Evolutionary conservation across 1,140 invertebrate genomes (phyloP), one percentile per base, ranked within the genome.

Genomic region (Dryas iulia): DNA sequence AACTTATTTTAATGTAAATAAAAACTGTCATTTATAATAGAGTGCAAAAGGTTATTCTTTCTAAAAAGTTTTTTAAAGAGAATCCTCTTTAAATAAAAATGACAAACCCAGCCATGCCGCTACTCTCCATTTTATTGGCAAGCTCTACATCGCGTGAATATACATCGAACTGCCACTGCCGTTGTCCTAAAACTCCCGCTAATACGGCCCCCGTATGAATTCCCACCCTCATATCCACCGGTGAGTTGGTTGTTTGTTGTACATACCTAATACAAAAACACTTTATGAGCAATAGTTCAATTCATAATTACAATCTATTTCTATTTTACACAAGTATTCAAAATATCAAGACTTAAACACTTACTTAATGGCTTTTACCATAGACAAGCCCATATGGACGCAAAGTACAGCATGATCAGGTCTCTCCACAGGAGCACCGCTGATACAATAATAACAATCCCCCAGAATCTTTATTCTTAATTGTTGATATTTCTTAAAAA

Each of bases 151-250:
- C 98, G 82, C 98, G 96, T 66, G 97, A 98, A 89, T 99, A 99
- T 28, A 99, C 97, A 82, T 99, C 98, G 92, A 98, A 99, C 92
- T 99, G 98, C 98, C 98, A 99, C 84, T 99, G 98, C 26, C 97
- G 92, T 78, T 99, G 97, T 0, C 98, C 98, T 39, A 99, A 93
- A 18, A 99, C 98, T 0, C 98, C 98, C 33, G 98, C 98, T 26
- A 99, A 89, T 23, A 99, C 97, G 2, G 97, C 97, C 0, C 98
- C 98, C 0, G 98, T 99, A 88, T 99, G 98, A 75, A 99, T 97
- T 3, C 98, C 98, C 25, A 99, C 98, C 65, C 98, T 93, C 98
- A 99, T 99, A 92, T 99, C 98, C 30, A 99, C 98, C 8, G 97
- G 96, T 33, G 97, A 98, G 80, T 98, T 98, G 0, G 98, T 98